Evolutionary conservation across 2,113 vertebrate species (phyloP).

Genomic region (Rafetus swinhoei): DNA sequence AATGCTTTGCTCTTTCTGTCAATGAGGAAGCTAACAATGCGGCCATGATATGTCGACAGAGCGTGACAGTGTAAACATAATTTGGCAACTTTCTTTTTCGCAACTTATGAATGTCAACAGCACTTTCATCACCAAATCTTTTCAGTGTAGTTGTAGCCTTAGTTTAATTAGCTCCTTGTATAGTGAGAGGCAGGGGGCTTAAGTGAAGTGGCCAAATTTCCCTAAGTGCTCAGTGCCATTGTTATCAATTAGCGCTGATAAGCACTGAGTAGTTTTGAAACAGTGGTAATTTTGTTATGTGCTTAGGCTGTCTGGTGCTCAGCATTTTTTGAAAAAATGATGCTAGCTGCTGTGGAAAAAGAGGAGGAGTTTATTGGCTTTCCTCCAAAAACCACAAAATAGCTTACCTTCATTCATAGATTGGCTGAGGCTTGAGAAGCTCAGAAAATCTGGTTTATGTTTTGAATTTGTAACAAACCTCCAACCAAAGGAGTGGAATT

Average conservation of each 20-base stretch:
- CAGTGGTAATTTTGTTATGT: neutral
- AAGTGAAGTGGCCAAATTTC: neutral
- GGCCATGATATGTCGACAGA: too few species aligned
- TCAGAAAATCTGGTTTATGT: rapidly evolving
- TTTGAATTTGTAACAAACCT: neutral
- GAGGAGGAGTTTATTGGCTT: neutral
- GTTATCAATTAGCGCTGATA: neutral
- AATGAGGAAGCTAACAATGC: too few species aligned
- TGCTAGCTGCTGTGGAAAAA: neutral
- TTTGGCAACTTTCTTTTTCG: too few species aligned
- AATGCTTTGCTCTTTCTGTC: too few species aligned
- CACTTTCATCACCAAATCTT: too few species aligned
- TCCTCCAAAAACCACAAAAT: rapidly evolving
- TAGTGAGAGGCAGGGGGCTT: neutral
- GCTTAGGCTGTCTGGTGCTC: neutral
- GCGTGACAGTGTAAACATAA: too few species aligned
- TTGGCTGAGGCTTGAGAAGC: rapidly evolving
- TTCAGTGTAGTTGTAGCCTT: too few species aligned
- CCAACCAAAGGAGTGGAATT: neutral
- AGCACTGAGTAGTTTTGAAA: neutral
- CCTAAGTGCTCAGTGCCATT: rapidly evolving
- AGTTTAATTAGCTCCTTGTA: neutral
- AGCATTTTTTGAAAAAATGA: neutral
- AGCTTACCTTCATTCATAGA: neutral
- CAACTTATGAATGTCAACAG: too few species aligned